Conservation (phyloP, 2,888 invertebrate genomes). For the Thecophora atra region DNA sequence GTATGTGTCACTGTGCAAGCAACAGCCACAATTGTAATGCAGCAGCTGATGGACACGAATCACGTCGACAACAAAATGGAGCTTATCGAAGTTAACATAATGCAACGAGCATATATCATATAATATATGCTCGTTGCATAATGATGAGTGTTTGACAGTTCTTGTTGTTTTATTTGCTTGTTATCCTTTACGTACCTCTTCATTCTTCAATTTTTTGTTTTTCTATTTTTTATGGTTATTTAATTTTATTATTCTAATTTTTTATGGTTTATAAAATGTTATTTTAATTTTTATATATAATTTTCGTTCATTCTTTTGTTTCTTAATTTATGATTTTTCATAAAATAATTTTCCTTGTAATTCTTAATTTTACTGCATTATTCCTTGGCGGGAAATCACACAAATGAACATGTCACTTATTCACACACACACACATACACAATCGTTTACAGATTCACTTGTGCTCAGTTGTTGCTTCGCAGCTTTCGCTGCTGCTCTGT, state of each 20-base stretch:
- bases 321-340: neutral
- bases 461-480: constrained; percentile 17
- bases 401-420: constrained; percentile 14
- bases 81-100: constrained; percentile 18
- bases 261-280: no score
- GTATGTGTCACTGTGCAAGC: no score
- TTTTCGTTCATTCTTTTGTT: no score
- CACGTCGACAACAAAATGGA: constrained; percentile 17
- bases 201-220: neutral
- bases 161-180: neutral
- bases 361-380: neutral
- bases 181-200: neutral
- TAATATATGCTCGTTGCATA: neutral
- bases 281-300: no score
- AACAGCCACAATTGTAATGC: no score
- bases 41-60: no score
- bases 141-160: neutral
- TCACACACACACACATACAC: constrained; percentile 8
- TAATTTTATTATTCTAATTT: neutral
- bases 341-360: neutral
- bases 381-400: constrained; percentile 28
- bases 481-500: neutral
- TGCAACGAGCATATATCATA: no score
- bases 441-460: neutral
- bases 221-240: neutral